phyloP scores from a whole-genome alignment of 2,888 invertebrate species.

The Coenonympha glycerion region DNA sequence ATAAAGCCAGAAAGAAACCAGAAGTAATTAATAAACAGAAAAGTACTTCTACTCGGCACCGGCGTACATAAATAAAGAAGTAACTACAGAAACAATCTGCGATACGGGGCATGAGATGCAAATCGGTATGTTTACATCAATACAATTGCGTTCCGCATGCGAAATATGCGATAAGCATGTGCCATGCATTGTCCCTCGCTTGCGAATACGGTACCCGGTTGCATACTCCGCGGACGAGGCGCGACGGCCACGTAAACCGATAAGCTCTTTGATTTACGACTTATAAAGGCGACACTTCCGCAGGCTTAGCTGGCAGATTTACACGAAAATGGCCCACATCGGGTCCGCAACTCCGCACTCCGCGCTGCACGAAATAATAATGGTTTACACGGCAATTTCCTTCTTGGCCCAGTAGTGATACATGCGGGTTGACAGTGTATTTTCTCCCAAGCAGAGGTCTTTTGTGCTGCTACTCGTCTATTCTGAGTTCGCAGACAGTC shows the following conservation, averaged over 20 bases:
- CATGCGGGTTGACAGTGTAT: constrained; percentile 5
- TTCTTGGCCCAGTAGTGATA: constrained; percentile 14
- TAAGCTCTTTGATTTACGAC: constrained; percentile 67
- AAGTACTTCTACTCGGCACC: background rate
- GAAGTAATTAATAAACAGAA: constrained; percentile 7
- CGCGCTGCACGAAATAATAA: constrained; percentile 26
- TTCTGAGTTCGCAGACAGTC: background rate
- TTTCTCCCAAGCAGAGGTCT: constrained; percentile 1
- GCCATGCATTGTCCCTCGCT: constrained; percentile 26
- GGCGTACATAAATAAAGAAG: constrained; percentile 17
- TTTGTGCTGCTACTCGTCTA: background rate
- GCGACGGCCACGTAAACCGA: constrained; percentile 52
- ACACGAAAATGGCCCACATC: constrained; percentile 26
- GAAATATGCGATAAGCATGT: constrained; percentile 27
- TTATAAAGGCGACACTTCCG: constrained; percentile 66
- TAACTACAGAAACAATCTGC: constrained; percentile 9
- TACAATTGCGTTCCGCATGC: constrained; percentile 28
- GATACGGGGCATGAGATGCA: constrained; percentile 21
- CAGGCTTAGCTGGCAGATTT: constrained; percentile 50
- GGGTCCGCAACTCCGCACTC: constrained; percentile 31
- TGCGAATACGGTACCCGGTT: constrained; percentile 40
- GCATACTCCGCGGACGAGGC: constrained; percentile 52
- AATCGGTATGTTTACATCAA: constrained; percentile 24
- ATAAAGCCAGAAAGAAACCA: too few species aligned
- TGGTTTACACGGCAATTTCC: constrained; percentile 28